Conservation (phyloP, 2,888 invertebrate genomes). For the Lepidocyrtinus sp. region DNA sequence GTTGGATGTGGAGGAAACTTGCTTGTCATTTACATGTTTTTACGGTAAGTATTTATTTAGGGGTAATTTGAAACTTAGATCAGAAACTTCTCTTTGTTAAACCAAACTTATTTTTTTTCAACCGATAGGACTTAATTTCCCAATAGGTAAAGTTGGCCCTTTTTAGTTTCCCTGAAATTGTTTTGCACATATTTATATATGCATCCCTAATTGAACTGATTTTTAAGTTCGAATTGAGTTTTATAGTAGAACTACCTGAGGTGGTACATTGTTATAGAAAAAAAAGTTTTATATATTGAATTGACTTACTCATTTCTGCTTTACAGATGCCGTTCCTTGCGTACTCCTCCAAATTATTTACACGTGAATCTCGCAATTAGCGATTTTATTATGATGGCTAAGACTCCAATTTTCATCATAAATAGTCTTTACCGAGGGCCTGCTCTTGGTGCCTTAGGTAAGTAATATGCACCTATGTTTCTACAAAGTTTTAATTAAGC, state of each 20-base stretch:
- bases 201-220: too few relatives aligned
- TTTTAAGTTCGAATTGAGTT: too few relatives aligned
- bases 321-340: conserved; percentile 80
- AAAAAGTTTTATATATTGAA: too few relatives aligned
- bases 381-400: conserved; percentile 81
- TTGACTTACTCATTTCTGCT: background rate
- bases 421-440: conserved; percentile 83
- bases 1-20: conserved; percentile 82
- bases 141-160: too few relatives aligned
- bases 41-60: conserved; percentile 76
- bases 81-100: too few relatives aligned
- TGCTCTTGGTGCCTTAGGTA: conserved; percentile 81
- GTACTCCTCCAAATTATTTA: conserved; percentile 83
- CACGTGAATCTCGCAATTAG: conserved; percentile 84
- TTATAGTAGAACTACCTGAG: too few relatives aligned
- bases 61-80: background rate
- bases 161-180: too few relatives aligned
- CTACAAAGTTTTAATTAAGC: too few relatives aligned
- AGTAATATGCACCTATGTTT: conserved; percentile 63
- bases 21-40: conserved; percentile 82
- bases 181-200: too few relatives aligned
- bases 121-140: too few relatives aligned
- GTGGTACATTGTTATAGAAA: too few relatives aligned
- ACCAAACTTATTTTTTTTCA: too few relatives aligned
- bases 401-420: conserved; percentile 83